Evolutionary conservation across 2,797 vertebrate species (phyloP), one percentile per base, ranked within the genome.

Genomic region (Catostomus latipinnis): DNA sequence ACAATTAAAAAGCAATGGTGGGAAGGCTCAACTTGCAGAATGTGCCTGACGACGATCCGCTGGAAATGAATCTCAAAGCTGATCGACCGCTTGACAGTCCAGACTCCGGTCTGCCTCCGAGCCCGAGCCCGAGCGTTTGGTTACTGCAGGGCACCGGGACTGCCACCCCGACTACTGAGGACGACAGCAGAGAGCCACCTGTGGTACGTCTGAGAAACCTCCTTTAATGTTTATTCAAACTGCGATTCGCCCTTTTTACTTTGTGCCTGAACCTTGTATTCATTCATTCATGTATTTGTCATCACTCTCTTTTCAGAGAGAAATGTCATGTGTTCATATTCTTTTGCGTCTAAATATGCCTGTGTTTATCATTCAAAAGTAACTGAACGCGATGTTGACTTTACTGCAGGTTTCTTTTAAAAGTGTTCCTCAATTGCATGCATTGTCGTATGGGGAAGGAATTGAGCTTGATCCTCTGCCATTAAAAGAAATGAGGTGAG

Each of bases 361-460:
- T 34, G 34, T 34, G 2, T 3, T 34, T 34, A 34, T 34, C 34
- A 34, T 34, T 34, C 34, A 34, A 34, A 3, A 3, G 34, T 34
- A 34, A 34, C 34, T 34, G 34, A 34, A 34, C 4, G 34, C 34
- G 2, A 34, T 34, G 34, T 34, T 34, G 34, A 34, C 46, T 81
- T 45, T 22, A 0, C 83, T 87, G n/a, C 91, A 95, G 92, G 90
- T 86, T 78, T 83, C 92, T 6, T 62, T 83, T 83, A 82, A 94
- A 34, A 34, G 34, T 34, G 34, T 34, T 34, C 34, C 34, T 34
- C 34, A 34, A 48, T 70, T 97, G 8, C 95, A 95, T 22, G 95
- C 96, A 0, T 88, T 96, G 86, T 98, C 96, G 49, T 99, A 96
- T 43, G 96, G 97, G 0, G 97, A 99, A 91, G 97, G 97, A 83